Evolutionary conservation across 2,888 invertebrate genomes (phyloP).

Genomic region (Dasypogon diadema): DNA sequence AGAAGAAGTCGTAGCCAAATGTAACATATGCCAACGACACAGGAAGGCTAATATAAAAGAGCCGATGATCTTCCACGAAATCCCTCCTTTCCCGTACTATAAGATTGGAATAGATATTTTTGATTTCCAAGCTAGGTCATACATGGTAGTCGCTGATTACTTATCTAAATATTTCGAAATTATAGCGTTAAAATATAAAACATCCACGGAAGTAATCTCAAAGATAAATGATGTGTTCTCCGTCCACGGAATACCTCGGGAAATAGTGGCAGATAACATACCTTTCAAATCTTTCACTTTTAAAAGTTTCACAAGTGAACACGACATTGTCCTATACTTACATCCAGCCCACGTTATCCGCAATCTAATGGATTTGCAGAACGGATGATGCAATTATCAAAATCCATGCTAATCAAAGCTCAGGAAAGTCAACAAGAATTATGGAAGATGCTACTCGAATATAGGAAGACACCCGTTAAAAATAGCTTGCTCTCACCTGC

Average conservation of each 20-base stretch:
- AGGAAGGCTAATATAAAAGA: too few species aligned
- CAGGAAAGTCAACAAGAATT: not conserved
- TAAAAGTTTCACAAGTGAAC: conserved; percentile 56
- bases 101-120: too few species aligned
- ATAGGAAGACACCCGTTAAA: not conserved
- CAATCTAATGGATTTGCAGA: conserved; percentile 59
- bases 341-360: conserved; percentile 57
- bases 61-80: too few species aligned
- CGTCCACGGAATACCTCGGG: conserved; percentile 56
- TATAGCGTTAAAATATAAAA: not conserved
- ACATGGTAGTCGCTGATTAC: conserved; percentile 58
- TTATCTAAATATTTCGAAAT: conserved; percentile 57
- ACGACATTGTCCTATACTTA: conserved; percentile 56
- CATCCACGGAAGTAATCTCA: not conserved
- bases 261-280: conserved; percentile 57
- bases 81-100: too few species aligned
- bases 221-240: not conserved
- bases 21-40: too few species aligned
- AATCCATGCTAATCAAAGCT: too few species aligned
- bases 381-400: conserved; percentile 47
- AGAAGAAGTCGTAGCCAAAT: too few species aligned
- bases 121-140: too few species aligned
- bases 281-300: conserved; percentile 58
- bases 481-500: not conserved
- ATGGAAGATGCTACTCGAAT: not conserved